A percentile compares a stretch with the other conserved stretches of the same genome.
Conservation (phyloP, 2,797 vertebrate species). For the Halcyon chelicuti region DNA sequence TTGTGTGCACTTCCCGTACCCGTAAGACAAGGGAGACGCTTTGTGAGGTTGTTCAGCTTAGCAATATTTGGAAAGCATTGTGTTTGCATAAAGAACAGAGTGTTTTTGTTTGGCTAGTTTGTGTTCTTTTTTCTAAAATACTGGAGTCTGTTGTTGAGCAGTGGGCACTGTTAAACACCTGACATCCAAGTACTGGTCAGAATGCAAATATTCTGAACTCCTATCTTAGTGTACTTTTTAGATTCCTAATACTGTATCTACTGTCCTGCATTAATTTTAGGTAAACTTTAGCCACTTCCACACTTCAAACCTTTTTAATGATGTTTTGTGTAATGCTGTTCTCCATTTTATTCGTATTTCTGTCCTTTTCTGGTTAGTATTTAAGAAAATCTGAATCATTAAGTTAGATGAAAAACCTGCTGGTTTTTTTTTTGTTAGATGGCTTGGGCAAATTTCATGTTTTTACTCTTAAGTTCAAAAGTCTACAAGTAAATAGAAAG, state of each 20-base stretch:
- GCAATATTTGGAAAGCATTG: background rate
- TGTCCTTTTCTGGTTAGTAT: background rate
- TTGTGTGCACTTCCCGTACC: background rate
- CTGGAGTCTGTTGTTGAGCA: background rate
- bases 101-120: background rate
- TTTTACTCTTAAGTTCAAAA: conserved; percentile 27
- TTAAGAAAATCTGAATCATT: background rate
- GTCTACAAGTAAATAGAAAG: background rate
- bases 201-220: background rate
- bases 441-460: background rate
- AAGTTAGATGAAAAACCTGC: background rate
- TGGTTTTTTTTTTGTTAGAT: background rate
- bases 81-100: background rate
- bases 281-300: background rate
- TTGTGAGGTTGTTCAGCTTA: background rate
- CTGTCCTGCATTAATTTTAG: background rate
- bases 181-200: background rate
- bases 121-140: background rate
- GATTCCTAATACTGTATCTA: background rate
- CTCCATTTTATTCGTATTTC: background rate
- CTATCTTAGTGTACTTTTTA: background rate
- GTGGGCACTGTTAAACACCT: background rate
- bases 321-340: background rate
- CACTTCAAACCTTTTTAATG: background rate
- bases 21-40: background rate